Evolutionary conservation across 1,140 invertebrate species (phyloP).

Genomic region (Lysiphlebus fabarum): DNA sequence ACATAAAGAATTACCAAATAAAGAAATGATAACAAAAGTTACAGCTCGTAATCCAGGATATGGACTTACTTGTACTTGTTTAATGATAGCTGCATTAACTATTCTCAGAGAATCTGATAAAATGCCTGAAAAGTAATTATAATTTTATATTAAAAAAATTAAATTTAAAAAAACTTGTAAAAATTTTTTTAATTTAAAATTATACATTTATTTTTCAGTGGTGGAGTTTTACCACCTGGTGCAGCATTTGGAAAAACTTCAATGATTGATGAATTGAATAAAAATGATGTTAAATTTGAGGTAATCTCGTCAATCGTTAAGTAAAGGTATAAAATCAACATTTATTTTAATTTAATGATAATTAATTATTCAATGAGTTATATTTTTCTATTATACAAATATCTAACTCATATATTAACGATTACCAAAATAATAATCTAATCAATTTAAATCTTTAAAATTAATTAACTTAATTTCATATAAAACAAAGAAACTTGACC

Average conservation of each 20-base stretch:
- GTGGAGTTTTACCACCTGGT: slow-evolving; percentile 55
- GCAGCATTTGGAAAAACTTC: slow-evolving; percentile 62
- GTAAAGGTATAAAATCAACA: slow-evolving; percentile 27
- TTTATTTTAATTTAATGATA: neutral
- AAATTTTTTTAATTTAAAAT: neutral
- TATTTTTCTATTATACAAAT: neutral
- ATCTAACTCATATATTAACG: too few relatives aligned
- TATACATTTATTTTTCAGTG: slow-evolving; percentile 39
- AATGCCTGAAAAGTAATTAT: slow-evolving; percentile 67
- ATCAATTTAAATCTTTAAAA: too few relatives aligned
- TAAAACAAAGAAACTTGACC: too few relatives aligned
- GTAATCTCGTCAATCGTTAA: slow-evolving; percentile 47
- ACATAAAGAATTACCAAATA: slow-evolving; percentile 62
- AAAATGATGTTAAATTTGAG: slow-evolving; percentile 63
- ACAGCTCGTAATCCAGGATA: slow-evolving; percentile 75
- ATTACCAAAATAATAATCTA: too few relatives aligned
- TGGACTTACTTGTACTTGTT: slow-evolving; percentile 70
- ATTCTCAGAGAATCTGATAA: slow-evolving; percentile 74
- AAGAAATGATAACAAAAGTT: slow-evolving; percentile 65
- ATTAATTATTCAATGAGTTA: neutral
- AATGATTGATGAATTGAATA: slow-evolving; percentile 61
- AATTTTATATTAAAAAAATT: slow-evolving; percentile 13
- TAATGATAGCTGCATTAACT: slow-evolving; percentile 70
- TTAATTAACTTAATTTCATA: too few relatives aligned
- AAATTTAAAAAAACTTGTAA: neutral